phyloP scores from a whole-genome alignment of 64 coral and sea anemone species.

The Stichodactyla mertensii region DNA sequence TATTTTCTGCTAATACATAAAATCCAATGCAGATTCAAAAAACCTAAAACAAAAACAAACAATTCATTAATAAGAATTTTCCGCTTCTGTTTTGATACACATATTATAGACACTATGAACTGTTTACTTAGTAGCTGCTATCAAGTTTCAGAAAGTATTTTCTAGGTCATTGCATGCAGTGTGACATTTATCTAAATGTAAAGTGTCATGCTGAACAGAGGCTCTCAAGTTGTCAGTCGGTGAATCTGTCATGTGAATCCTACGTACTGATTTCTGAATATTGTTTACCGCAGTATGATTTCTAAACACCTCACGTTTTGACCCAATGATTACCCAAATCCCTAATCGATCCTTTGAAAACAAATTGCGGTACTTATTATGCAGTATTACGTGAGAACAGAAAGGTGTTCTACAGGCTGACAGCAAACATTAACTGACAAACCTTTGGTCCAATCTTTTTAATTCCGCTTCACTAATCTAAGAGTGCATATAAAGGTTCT shows the following conservation, averaged over 20 bases:
- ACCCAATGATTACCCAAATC: background rate
- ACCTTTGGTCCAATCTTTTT: background rate
- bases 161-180: background rate
- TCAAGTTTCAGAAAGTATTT: background rate
- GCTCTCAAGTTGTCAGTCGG: background rate
- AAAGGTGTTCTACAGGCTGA: background rate
- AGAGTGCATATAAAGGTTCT: background rate
- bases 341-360: background rate
- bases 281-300: background rate
- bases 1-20: background rate
- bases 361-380: background rate
- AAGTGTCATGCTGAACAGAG: background rate
- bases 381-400: background rate
- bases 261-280: background rate
- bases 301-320: background rate
- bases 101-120: background rate
- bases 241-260: background rate
- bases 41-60: background rate
- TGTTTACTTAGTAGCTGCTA: background rate
- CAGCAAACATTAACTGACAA: background rate
- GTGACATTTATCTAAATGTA: background rate
- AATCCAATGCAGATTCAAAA: background rate
- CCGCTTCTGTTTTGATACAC: background rate
- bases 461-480: background rate
- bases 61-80: background rate